Evolutionary conservation across 2,797 vertebrate species (phyloP), one percentile per base, ranked within the genome.

Genomic region (Scarus forsteni): DNA sequence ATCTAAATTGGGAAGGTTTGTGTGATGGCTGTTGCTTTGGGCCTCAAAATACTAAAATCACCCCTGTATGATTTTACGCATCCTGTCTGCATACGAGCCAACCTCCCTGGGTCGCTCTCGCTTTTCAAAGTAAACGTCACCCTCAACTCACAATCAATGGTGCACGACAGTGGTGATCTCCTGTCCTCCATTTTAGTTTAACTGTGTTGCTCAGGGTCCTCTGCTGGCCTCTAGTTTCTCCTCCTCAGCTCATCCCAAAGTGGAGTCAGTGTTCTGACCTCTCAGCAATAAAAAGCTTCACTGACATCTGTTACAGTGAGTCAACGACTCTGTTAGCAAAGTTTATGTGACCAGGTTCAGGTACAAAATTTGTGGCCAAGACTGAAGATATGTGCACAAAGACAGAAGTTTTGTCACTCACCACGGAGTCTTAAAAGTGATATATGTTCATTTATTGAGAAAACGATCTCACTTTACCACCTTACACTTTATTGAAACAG

Each of bases 131-230:
- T 70, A 77, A 79, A 84, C 49, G 12, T 85, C 71, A 66, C 59
- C 73, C 69, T 44, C 61, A 71, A 82, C 70, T 84, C 73, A 18
- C 3, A 11, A 18, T 51, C 70, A 75, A 68, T 49, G 75, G 52
- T 42, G 78, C 61, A 75, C 79, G 75, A 81, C 86, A 77, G 83
- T 79, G 67, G 59, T 56, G 3, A 81, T 68, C 70, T 68, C 12
- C 16, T 8, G 16, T 79, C 75, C 57, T 76, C 70, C 79, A 57
- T 57, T 73, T 80, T 65, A 70, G 73, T 16, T 3, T 7, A 69
- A 67, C 36, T 16, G 1, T 46, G 48, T 52, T 16, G 9, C 34
- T 44, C 5, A 5, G 0, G 35, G 66, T 52, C 39, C 53, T 63
- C 61, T 12, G 9, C 66, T 9, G 63, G 55, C 69, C 71, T 58